Evolutionary conservation across 2,113 vertebrate species (phyloP).

Genomic region (Turdus rufiventris): DNA sequence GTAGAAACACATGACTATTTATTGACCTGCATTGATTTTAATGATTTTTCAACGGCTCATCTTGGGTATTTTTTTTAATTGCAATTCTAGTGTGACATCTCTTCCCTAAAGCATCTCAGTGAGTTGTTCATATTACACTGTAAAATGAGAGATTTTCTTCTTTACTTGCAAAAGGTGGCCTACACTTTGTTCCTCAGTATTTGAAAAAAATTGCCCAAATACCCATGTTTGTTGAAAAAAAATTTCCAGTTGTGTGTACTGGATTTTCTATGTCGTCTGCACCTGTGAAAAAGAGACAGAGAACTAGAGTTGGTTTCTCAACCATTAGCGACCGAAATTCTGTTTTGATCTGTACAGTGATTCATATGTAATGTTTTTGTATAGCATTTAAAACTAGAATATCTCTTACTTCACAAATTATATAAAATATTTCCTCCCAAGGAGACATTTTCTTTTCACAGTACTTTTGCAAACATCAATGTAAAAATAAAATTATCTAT

Average conservation of each 20-base stretch:
- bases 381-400: neutral
- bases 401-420: neutral
- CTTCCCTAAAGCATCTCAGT: neutral
- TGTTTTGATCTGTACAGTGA: neutral
- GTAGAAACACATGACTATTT: conserved; percentile 27
- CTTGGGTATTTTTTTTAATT: neutral
- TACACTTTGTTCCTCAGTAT: neutral
- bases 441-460: neutral
- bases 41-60: conserved; percentile 51
- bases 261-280: neutral
- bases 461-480: neutral
- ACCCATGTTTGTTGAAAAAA: neutral
- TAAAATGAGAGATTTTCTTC: conserved; percentile 2
- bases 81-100: neutral
- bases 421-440: neutral
- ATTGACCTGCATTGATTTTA: conserved; percentile 38
- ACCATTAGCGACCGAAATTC: neutral
- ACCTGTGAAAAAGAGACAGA: neutral
- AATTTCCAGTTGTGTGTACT: neutral
- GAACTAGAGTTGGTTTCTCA: neutral
- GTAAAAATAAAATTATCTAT: neutral
- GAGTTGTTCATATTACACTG: conserved; percentile 1
- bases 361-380: neutral
- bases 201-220: neutral
- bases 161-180: neutral